Base-by-base conservation (phyloP, 2,113 vertebrate genomes). In the Cathartes aura region DNA sequence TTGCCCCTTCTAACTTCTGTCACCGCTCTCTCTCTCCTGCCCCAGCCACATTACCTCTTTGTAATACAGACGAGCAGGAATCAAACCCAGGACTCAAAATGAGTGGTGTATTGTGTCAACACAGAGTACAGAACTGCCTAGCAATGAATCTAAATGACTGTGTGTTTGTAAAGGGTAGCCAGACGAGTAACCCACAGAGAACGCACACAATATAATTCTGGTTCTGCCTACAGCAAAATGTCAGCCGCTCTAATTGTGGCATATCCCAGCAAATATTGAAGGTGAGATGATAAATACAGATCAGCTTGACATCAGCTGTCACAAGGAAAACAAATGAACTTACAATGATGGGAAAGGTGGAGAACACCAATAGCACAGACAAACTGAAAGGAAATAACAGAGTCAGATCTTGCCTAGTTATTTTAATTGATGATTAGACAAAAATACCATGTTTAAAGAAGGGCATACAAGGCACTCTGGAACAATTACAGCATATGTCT, bases 191-290 rank as follows among this genome's bases (percentile, higher is more conserved):
- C 82, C 68, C 47, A 64, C 45, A 45, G 82, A 93, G 66, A 93
- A 82, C 5, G 5, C 45, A 88, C 53, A 82, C 45, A 76, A 5
- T 90, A 52, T 45, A 82, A 88, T 66, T 81, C 64, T 40, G 17
- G 26, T 82, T 95, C 92, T 96, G 87, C 91, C 93, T 95, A 79
- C 67, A 94, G 90, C 59, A 93, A 92, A 97, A 97, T 97, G 82
- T 97, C 97, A 97, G 89, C 34, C 89, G 34, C 72, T 92, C 60
- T 96, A 97, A 95, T 89, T 82, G 91, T 93, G 87, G 90, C 85
- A 92, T 52, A 91, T 93, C 95, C 60, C 86, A 84, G 89, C 63
- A 96, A 96, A 92, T 95, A 96, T 76, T 95, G 95, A 97, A 97
- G 85, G 92, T 91, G 82, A 96, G 82, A 82, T 94, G 89, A 94